These are phyloP conservation scores for Boloria selene DNA, from an alignment of 2,888 invertebrate genomes.

Conservation along the genomic window DNA sequence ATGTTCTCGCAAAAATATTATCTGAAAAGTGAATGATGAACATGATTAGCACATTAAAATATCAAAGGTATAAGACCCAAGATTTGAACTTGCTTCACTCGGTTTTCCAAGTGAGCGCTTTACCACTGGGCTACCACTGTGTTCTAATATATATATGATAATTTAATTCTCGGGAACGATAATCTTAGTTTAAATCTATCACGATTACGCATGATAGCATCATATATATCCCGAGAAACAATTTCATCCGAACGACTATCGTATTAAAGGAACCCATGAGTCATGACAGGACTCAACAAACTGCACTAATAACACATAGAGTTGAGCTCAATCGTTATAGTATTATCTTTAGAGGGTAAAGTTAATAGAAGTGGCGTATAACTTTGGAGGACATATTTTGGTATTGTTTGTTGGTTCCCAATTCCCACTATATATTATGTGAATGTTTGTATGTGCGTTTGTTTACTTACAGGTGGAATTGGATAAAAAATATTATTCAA, in stretches of 20 bases:
- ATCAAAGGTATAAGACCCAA: too few species aligned
- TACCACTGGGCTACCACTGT: too few species aligned
- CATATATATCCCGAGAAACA: conserved; percentile 28
- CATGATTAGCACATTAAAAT: too few species aligned
- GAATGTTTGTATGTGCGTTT: background rate
- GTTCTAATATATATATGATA: background rate
- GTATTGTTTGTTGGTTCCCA: too few species aligned
- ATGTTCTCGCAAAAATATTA: too few species aligned
- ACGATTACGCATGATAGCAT: conserved; percentile 19
- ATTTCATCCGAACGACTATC: conserved; percentile 29
- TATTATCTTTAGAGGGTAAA: conserved; percentile 11
- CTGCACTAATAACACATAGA: conserved; percentile 22
- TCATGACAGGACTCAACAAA: conserved; percentile 22
- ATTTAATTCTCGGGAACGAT: conserved; percentile 18
- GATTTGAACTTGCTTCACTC: too few species aligned
- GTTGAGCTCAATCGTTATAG: conserved; percentile 4
- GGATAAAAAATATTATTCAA: too few species aligned
- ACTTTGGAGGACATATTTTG: too few species aligned
- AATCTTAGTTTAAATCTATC: conserved; percentile 16
- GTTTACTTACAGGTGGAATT: too few species aligned
- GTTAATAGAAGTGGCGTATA: conserved; percentile 6
- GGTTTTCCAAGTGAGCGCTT: too few species aligned
- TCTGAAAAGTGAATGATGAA: too few species aligned
- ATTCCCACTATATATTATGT: background rate
- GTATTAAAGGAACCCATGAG: conserved; percentile 36